phyloP scores from a whole-genome alignment of 92 coral and sea anemone species.

The Phenganax marumi region DNA sequence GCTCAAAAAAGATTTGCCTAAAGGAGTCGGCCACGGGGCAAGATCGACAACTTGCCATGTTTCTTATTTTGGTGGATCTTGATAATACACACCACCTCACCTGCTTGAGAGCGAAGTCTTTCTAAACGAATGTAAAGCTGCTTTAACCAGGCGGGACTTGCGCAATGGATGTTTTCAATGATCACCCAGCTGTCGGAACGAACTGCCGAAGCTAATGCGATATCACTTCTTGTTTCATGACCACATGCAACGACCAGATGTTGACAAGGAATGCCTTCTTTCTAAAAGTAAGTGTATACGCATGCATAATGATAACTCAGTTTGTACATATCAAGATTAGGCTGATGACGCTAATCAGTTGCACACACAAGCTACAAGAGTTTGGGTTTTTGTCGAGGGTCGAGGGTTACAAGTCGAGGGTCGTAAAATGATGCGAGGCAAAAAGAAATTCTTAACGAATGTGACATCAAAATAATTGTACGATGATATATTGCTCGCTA shows the following conservation, averaged over 20 bases:
- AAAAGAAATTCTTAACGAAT: too few relatives aligned
- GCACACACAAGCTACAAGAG: too few relatives aligned
- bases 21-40: neutral
- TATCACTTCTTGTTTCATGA: conserved; percentile 81
- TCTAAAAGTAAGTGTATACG: conserved; percentile 41
- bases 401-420: too few relatives aligned
- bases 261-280: conserved; percentile 70
- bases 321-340: neutral
- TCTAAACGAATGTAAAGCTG: conserved; percentile 86
- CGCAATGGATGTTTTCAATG: conserved; percentile 86
- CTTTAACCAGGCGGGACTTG: conserved; percentile 73
- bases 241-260: conserved; percentile 81
- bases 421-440: too few relatives aligned
- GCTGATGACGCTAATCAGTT: too few relatives aligned
- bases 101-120: conserved; percentile 86
- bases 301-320: neutral
- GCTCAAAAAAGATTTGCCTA: conserved; percentile 30
- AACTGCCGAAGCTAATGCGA: conserved; percentile 91
- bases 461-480: too few relatives aligned
- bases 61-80: neutral
- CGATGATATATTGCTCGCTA: too few relatives aligned
- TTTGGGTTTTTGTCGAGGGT: too few relatives aligned
- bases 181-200: conserved; percentile 92
- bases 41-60: too few relatives aligned
- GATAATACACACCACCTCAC: conserved; percentile 26